Percentiles rank a stretch among this genome's conserved stretches.
Conservation (phyloP, 2,113 vertebrate species). For the Perca schrenkii region DNA sequence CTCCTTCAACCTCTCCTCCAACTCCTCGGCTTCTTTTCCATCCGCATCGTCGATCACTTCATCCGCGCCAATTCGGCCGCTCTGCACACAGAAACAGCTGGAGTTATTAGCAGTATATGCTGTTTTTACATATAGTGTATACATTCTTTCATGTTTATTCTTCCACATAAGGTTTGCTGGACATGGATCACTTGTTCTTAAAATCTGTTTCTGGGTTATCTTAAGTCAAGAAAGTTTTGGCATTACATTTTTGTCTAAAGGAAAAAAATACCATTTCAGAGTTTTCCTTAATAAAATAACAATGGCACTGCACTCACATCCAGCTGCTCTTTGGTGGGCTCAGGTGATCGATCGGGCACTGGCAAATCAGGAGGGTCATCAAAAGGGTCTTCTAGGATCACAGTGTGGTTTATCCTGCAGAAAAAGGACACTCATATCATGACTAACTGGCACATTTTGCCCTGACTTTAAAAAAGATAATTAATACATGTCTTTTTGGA, state of each 20-base stretch:
- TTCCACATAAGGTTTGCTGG: not conserved
- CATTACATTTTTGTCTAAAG: not conserved
- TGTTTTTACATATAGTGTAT: not conserved
- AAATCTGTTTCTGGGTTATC: not conserved
- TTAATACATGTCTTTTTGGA: not conserved
- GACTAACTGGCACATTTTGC: not conserved
- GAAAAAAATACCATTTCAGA: not conserved
- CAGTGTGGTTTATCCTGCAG: conserved; percentile 95
- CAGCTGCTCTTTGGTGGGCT: conserved; percentile 93
- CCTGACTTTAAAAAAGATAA: not conserved
- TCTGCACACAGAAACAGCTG: conserved; percentile 80
- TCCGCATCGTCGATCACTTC: conserved; percentile 93
- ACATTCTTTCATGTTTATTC: not conserved
- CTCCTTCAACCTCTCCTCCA: conserved; percentile 93
- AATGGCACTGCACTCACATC: conserved; percentile 88
- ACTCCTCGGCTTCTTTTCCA: conserved; percentile 89
- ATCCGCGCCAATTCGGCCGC: conserved; percentile 97
- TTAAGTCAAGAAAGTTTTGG: not conserved
- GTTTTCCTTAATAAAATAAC: not conserved
- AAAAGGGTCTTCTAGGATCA: conserved; percentile 96
- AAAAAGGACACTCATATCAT: not conserved
- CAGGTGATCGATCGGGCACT: conserved; percentile 93
- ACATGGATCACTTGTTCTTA: not conserved
- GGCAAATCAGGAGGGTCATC: conserved; percentile 92
- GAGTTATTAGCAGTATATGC: not conserved